Evolutionary conservation across 2,113 vertebrate genomes (phyloP).

Genomic region (Rallus limicola): DNA sequence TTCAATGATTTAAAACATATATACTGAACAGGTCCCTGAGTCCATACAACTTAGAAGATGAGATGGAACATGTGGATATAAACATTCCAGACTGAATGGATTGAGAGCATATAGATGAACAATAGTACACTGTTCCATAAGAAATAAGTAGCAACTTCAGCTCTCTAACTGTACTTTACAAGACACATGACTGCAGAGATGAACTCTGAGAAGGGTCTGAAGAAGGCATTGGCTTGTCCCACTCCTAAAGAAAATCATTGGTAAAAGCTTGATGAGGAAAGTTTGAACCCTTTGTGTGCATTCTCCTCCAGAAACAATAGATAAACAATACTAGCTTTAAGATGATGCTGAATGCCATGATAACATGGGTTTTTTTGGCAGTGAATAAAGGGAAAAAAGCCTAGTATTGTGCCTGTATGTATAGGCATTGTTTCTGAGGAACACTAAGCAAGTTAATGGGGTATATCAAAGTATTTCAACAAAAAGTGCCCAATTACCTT

Average conservation of each 20-base stretch:
- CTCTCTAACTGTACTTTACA: not conserved
- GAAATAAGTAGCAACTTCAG: not conserved
- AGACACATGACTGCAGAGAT: not conserved
- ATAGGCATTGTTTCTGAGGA: not conserved
- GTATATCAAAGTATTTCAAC: not conserved
- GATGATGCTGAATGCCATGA: not conserved
- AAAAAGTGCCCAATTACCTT: constrained; percentile 5
- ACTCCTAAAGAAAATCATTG: not conserved
- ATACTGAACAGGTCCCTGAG: not conserved
- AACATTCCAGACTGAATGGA: not conserved
- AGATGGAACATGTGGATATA: not conserved
- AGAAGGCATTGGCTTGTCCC: not conserved
- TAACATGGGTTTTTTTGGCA: not conserved
- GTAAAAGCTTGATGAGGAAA: not conserved
- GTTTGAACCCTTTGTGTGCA: not conserved
- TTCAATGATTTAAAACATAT: not conserved
- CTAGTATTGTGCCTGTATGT: not conserved
- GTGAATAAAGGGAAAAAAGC: not conserved
- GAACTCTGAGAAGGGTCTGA: not conserved
- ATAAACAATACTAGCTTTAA: not conserved
- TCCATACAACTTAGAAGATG: not conserved
- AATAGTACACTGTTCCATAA: not conserved
- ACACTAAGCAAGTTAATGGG: not conserved
- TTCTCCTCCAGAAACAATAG: not conserved
- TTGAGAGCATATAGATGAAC: not conserved